These are phyloP conservation scores for Ptychochromis oligacanthus DNA, from an alignment of 2,113 vertebrate genomes.

Conservation along the genomic window DNA sequence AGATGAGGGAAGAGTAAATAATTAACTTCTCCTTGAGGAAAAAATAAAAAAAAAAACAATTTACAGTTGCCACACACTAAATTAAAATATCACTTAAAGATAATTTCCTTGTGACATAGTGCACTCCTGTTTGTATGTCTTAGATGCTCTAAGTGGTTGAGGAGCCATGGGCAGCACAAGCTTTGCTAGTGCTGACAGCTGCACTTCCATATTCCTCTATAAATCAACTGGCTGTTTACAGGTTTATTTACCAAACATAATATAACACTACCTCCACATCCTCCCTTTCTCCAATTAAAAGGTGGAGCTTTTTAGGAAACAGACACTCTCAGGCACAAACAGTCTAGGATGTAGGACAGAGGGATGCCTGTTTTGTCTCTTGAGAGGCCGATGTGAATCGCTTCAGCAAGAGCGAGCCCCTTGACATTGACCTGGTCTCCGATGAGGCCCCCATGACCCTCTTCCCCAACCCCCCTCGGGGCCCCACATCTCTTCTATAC, in stretches of 20 bases:
- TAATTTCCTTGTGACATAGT: not conserved
- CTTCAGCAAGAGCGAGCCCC: constrained; percentile 64
- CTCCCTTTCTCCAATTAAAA: constrained; percentile 41
- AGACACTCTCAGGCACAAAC: constrained; percentile 14
- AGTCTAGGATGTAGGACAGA: constrained; percentile 2
- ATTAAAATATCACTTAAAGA: constrained; percentile 11
- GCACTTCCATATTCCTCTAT: constrained; percentile 4
- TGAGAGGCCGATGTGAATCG: constrained; percentile 54
- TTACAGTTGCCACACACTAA: constrained; percentile 22
- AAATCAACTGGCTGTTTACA: constrained; percentile 15
- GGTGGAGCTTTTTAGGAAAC: constrained; percentile 45
- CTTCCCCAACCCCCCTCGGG: constrained; percentile 4
- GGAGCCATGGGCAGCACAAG: constrained; percentile 54
- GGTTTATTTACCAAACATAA: constrained; percentile 26
- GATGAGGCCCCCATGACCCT: constrained; percentile 50
- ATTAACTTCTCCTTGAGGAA: not conserved
- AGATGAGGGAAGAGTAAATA: constrained; percentile 11
- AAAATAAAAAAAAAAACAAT: constrained; percentile 1
- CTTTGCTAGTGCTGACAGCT: not conserved
- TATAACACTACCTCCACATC: constrained; percentile 9
- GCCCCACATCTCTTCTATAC: constrained; percentile 43
- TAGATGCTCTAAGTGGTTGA: constrained; percentile 53
- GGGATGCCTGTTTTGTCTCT: constrained; percentile 64
- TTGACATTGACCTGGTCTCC: constrained; percentile 77
- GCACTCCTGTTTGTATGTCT: constrained; percentile 18